Base-by-base conservation (phyloP, 2,888 invertebrate species). In the Rhagonycha fulva region DNA sequence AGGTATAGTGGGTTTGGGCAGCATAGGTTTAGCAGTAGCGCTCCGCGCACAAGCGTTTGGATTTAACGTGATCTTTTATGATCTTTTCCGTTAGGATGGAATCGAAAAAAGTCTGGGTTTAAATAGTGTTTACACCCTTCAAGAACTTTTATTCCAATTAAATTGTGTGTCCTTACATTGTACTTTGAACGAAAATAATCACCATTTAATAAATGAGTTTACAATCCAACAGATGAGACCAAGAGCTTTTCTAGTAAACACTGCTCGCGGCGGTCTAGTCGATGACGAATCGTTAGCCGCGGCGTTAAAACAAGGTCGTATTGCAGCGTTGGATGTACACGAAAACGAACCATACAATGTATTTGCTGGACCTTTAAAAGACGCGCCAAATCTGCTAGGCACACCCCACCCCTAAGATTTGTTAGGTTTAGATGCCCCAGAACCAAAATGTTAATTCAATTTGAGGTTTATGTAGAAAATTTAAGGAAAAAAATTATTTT, bases 151-250 rank as follows among this genome's bases (percentile, higher is more conserved):
- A 89, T 98, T 97, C 92, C 97, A 97, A 91, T 97, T 98, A 88
- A 99, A 99, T 91, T 99, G 99, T 91, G 98, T 99, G 79, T 97
- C 98, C 88, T 93, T 99, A 89, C 99, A 99, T 90, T 99, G 99
- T 92, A 98, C 98, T 87, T 92, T 99, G 87, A 99, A 98, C 89
- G 98, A 99, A 90, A 98, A 98, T 92, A 99, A 99, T 90, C 98
- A 98, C 89, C 98, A 98, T 90, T 94, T 99, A 88, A 98, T 99
- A 89, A 99, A 99, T 89, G 99, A 99, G 91, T 98, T 96, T 91
- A 99, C 99, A 90, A 98, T 99, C 89, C 98, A 99, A 93, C 98
- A 99, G 92, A 98, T 99, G 95, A 92, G 95, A 87, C 95, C 95
- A 87, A 98, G 99, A 86, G 98, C 98, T 89, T 99, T 99, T 91